phyloP scores from a whole-genome alignment of 2,113 vertebrate species.

The Phrynosoma platyrhinos region DNA sequence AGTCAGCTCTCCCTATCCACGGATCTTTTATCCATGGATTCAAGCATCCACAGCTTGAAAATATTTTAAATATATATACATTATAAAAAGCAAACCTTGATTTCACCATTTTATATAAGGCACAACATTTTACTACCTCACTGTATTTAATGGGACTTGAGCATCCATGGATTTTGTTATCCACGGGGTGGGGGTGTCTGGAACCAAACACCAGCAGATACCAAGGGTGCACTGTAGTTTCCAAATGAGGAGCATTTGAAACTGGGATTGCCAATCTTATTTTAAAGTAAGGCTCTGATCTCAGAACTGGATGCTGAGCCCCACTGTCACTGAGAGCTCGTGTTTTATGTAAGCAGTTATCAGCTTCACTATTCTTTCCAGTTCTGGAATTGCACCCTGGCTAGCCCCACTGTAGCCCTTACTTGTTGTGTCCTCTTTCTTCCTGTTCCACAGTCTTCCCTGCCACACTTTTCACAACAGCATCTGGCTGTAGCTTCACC shows the following conservation, averaged over 20 bases:
- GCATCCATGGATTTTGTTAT: too few relatives aligned
- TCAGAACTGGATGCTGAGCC: not conserved
- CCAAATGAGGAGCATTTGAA: not conserved
- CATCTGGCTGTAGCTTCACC: not conserved
- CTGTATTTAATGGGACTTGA: too few relatives aligned
- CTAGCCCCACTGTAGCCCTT: not conserved
- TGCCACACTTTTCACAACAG: not conserved
- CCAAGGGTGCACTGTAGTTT: too few relatives aligned
- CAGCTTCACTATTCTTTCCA: not conserved
- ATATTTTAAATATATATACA: too few relatives aligned
- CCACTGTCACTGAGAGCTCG: not conserved
- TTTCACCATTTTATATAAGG: too few relatives aligned
- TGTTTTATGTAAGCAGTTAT: not conserved
- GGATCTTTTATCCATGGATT: too few relatives aligned
- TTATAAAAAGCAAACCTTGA: too few relatives aligned
- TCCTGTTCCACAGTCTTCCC: accelerated
- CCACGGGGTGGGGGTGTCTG: too few relatives aligned
- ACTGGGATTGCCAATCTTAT: not conserved
- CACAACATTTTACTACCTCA: too few relatives aligned
- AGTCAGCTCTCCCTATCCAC: too few relatives aligned
- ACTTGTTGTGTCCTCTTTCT: not conserved
- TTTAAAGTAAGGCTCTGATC: not conserved
- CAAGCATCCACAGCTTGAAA: too few relatives aligned
- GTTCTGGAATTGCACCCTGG: not conserved
- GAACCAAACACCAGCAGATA: too few relatives aligned